Evolutionary conservation across 2,888 invertebrate species (phyloP), one percentile per base, ranked within the genome.

Genomic region (Agonopterix alstromeriana): DNA sequence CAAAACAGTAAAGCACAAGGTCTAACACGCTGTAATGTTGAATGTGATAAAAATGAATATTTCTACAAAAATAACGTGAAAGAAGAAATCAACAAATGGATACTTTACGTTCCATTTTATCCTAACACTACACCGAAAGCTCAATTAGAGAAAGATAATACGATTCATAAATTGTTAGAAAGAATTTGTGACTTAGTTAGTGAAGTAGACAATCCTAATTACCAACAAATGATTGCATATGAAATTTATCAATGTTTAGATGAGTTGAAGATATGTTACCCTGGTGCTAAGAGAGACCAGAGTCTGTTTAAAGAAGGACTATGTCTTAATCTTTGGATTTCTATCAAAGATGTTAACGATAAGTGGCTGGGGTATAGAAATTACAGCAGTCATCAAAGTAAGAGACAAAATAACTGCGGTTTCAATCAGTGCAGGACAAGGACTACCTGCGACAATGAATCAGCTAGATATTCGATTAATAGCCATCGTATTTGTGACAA

Each of bases 211-310:
- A 42, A 50, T 3, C 44, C 54, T 0, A 43, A 50, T 5, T 72
- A 74, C 46, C 60, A 70, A 47, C 40, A 43, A 1, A 65, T 61
- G n/a, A 9, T 38, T 38, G 38, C 9, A 38, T 38, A 38, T n/a
- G 62, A 65, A 53, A 70, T 78, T 36, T 62, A 73, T 7, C 46
- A 58, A 0, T 72, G 68, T 47, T 43, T 82, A 10, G 60, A 63
- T 17, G 52, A 53, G 7, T 43, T 77, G 9, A 70, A 72, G 0
- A 62, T 68, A 52, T 72, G 69, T 70, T 58, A 62, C 48, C 67
- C 70, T 3, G 64, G 61, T 2, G 46, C 53, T 1, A 58, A 57
- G 35, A 47, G 51, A 17, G 61, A 70, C 12, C 64, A 65, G 49
- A 45, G 46, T 4, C 8, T 36, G 2, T 62, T 63, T 27, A 69